These are phyloP conservation scores for Tyrannus savana DNA, from an alignment of 2,113 vertebrate species.

Conservation along the genomic window DNA sequence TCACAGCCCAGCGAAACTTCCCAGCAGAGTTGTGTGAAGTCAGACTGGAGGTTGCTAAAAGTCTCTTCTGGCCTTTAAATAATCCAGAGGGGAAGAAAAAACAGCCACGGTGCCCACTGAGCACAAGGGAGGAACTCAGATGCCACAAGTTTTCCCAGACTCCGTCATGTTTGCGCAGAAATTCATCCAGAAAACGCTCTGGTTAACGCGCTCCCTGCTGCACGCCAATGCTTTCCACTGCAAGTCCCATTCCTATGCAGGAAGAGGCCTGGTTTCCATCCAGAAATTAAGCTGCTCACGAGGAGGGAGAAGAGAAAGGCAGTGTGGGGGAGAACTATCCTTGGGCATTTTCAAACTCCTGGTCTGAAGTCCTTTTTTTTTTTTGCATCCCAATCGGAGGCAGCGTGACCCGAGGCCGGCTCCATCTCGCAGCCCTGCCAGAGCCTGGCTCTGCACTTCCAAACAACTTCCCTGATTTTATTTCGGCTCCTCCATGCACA, in stretches of 20 bases:
- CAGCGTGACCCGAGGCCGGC: neutral
- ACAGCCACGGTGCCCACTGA: neutral
- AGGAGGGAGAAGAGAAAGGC: neutral
- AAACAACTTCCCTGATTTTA: neutral
- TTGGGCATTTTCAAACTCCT: neutral
- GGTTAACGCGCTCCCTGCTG: neutral
- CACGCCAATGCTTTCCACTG: neutral
- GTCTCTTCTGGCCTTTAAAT: neutral
- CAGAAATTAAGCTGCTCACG: neutral
- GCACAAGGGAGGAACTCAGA: neutral
- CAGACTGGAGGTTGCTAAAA: neutral
- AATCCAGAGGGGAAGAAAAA: neutral
- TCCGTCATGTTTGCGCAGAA: neutral
- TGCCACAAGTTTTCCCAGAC: neutral
- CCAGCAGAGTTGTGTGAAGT: neutral
- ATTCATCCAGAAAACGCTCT: neutral
- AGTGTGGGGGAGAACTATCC: neutral
- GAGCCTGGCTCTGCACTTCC: neutral
- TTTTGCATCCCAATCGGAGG: neutral
- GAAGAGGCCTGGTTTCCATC: constrained; percentile 9
- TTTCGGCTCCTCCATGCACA: neutral
- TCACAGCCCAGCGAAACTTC: fast-evolving
- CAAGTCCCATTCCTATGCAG: neutral
- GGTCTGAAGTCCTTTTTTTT: neutral
- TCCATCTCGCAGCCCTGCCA: neutral